A percentile compares a stretch with the other conserved stretches of the same genome.
phyloP scores from a whole-genome alignment of 2,888 invertebrate species.

The Hypsopygia costalis region DNA sequence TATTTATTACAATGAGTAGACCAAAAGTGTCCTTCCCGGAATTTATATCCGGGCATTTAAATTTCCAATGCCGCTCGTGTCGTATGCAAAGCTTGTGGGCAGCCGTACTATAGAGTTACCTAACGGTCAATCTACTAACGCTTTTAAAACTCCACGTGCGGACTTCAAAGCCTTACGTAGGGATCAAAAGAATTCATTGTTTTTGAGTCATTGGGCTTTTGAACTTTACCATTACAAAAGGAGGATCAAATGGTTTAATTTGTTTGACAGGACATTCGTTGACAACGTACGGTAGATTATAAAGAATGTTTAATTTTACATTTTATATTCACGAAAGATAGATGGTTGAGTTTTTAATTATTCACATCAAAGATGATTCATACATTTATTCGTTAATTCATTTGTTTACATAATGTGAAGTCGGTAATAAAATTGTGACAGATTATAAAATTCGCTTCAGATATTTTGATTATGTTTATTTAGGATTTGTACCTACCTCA shows the following conservation, averaged over 20 bases:
- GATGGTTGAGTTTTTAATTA: too few relatives aligned
- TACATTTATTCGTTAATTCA: too few relatives aligned
- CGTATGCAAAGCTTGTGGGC: conserved; percentile 15
- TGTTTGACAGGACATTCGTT: not conserved
- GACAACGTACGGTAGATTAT: too few relatives aligned
- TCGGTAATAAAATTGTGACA: too few relatives aligned
- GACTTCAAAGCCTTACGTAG: conserved; percentile 11
- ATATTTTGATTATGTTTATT: too few relatives aligned
- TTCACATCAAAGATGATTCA: too few relatives aligned
- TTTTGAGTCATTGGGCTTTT: conserved; percentile 3
- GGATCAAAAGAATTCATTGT: conserved; percentile 15
- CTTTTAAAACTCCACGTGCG: conserved; percentile 7
- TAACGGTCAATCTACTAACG: conserved; percentile 12
- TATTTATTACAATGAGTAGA: too few relatives aligned
- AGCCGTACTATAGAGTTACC: conserved; percentile 11
- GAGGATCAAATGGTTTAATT: not conserved
- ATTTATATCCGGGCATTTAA: conserved; percentile 11
- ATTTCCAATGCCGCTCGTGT: conserved; percentile 13
- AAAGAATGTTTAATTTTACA: not conserved
- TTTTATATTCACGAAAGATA: not conserved
- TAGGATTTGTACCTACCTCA: too few relatives aligned
- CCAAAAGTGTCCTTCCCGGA: too few relatives aligned
- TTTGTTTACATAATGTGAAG: too few relatives aligned
- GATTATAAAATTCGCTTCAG: too few relatives aligned
- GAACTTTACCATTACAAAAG: not conserved